Base-by-base conservation (phyloP, 64 coral and sea anemone species). In the Hydrozoanthus tunicans region DNA sequence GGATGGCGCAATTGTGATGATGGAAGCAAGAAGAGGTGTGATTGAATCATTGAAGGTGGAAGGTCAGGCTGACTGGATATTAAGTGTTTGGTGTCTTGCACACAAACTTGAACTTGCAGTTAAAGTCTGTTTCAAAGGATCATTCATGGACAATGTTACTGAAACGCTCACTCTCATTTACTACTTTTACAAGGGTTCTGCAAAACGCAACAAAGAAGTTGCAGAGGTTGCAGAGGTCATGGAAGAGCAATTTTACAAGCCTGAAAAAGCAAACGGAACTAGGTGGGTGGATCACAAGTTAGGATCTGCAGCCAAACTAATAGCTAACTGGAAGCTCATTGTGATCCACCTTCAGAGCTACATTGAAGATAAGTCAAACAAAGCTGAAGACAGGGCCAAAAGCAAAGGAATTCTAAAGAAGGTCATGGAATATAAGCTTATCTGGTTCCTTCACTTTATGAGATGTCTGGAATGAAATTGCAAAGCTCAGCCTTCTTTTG, bases 291-390 rank as follows among this genome's bases (percentile, higher is more conserved):
- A 67, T 53, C 62, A 53, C 63, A 67, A 68, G 82, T 85, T 68
- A 85, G 63, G 82, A 86, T 68, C 63, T 69, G 61, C 82, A 85
- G 9, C 63, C 82, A 85, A 65, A 9, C 20, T 85, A 65, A 85
- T 65, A 85, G 82, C 82, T 85, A 86, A 86, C 82, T 86, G 63
- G 62, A 88, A 88, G 84, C 84, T 88, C 84, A 88, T 73, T 74
- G 84, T 88, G 84, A 88, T 88, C 67, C 84, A 88, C 84, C 84
- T 88, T 88, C 84, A 88, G 84, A 88, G 66, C 84, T 88, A 88
- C 84, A 88, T 88, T 88, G 84, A 73, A 88, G 84, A 88, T 88
- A 88, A 88, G 84, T 88, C 84, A 88, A 85, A 67, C 63, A 85
- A 85, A 86, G 82, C 82, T 85, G 63, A 85, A 85, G 59, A 85